Percentiles rank a stretch among this genome's conserved stretches.
These are phyloP conservation scores for Leptinotarsa peninsularis DNA, from an alignment of 2,888 invertebrate species.

Conservation along the genomic window DNA sequence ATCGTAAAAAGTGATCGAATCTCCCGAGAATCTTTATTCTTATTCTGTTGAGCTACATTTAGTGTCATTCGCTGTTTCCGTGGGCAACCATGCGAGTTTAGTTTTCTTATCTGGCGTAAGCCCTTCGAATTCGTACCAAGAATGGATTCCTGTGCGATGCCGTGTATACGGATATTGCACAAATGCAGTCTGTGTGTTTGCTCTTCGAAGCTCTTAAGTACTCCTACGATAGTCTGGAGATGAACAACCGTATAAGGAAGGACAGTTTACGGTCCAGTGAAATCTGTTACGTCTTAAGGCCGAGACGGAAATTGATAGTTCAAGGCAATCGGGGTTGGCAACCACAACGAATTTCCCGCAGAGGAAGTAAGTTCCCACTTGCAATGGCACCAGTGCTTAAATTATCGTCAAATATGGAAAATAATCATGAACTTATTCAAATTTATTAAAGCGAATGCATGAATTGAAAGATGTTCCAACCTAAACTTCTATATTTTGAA, in stretches of 20 bases:
- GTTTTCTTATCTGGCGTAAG: slow-evolving; percentile 43
- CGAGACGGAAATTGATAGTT: too few species aligned
- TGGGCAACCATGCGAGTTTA: slow-evolving; percentile 40
- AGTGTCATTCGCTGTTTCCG: slow-evolving; percentile 37
- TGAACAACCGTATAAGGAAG: slow-evolving; percentile 32
- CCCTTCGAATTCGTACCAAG: slow-evolving; percentile 29
- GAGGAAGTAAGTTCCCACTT: too few species aligned
- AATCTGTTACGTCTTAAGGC: too few species aligned
- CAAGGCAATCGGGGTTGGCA: too few species aligned
- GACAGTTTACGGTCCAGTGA: not conserved
- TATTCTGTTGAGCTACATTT: slow-evolving; percentile 43
- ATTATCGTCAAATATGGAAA: too few species aligned
- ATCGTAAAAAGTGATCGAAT: slow-evolving; percentile 46
- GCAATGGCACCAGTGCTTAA: too few species aligned
- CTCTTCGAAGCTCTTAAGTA: slow-evolving; percentile 28
- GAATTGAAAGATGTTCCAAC: too few species aligned
- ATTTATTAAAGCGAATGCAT: too few species aligned
- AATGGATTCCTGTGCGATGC: slow-evolving; percentile 32
- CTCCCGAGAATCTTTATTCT: slow-evolving; percentile 38
- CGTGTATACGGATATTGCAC: slow-evolving; percentile 38
- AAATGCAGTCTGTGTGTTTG: slow-evolving; percentile 33
- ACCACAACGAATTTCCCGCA: too few species aligned
- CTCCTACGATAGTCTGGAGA: slow-evolving; percentile 26
- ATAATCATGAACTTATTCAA: too few species aligned
- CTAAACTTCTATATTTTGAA: too few species aligned